Percentiles rank a stretch among this genome's conserved stretches.
Conservation (phyloP, 2,888 invertebrate genomes). For the Mayetiola destructor region DNA sequence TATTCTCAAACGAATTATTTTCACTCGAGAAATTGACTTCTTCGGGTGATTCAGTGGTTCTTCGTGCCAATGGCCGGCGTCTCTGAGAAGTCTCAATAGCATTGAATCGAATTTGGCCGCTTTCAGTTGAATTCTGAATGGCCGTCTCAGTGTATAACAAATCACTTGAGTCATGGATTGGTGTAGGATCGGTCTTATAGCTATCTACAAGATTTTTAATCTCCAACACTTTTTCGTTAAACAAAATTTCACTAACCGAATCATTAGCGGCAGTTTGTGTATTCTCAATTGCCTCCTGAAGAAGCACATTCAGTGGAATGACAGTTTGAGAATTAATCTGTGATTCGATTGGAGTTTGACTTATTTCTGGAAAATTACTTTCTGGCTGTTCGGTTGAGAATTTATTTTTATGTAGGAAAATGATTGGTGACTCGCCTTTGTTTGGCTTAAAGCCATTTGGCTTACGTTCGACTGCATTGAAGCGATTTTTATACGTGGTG, state of each 20-base stretch:
- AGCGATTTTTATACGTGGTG: neutral
- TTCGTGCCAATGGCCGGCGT: neutral
- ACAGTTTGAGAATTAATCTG: neutral
- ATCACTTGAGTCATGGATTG: too few relatives aligned
- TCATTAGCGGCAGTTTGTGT: neutral
- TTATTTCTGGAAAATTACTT: neutral
- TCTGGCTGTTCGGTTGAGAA: neutral
- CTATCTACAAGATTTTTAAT: too few relatives aligned
- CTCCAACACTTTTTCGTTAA: neutral
- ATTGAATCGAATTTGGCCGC: neutral
- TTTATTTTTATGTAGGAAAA: neutral
- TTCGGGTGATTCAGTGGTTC: neutral
- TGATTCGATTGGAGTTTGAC: neutral
- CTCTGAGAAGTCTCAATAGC: neutral
- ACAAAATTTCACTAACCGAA: neutral
- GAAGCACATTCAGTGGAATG: neutral
- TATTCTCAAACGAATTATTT: too few relatives aligned
- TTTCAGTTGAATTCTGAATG: neutral
- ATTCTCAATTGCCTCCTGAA: neutral
- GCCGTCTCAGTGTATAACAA: too few relatives aligned
- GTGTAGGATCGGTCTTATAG: too few relatives aligned
- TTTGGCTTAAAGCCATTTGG: neutral
- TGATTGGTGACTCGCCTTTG: constrained; percentile 6
- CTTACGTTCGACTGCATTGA: neutral
- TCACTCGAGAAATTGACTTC: too few relatives aligned